Base-by-base conservation (phyloP, 2,113 vertebrate species). In the Calyptommatus sinebrachiatus region DNA sequence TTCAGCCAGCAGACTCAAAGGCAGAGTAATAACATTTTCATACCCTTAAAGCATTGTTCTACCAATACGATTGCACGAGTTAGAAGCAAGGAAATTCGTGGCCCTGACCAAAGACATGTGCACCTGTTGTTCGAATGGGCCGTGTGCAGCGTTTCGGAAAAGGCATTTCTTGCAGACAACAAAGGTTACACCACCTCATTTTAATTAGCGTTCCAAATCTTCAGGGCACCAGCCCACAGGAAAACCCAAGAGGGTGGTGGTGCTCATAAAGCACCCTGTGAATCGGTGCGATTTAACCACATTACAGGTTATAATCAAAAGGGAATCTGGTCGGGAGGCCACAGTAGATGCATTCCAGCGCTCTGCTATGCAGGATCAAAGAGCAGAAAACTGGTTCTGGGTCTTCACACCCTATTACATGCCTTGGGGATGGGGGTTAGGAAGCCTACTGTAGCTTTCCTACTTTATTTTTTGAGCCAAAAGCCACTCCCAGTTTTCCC, bases 261-360 rank as follows among this genome's bases (percentile, higher is more conserved):
- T 73, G 61, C 77, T 89, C 66, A 24, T 10, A 84, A 84, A 61
- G 65, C 1, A 4, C 65, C 24, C 46, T 65, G 21, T 73, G 76
- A 86, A 80, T 66, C 57, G 46, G 72, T 70, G 76, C 61, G 83
- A 26, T 70, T 53, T 76, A 66, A 46, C 48, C 76, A 83, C 77
- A 77, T 14, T 83, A 81, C 81, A 75, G 0, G 0, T 29, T 57
- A 77, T 26, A 88, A 88, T 83, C 72, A 79, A 91, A 79, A 87
- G 78, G 22, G 1, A 0, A 73, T 62, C 35, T 18, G 2, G 8
- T 16, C 14, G 67, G 72, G 0, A 0, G 63, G 45, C 29, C 4
- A 71, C 41, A 0, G 2, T 73, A 48, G 72, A 48, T 71, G 53
- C 41, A 53, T 18, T 53, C 10, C 0, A 0, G 8, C n/a, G 29